Percentiles rank a stretch among this genome's conserved stretches.
phyloP scores from a whole-genome alignment of 2,797 vertebrate species.

The Ataeniobius toweri region DNA sequence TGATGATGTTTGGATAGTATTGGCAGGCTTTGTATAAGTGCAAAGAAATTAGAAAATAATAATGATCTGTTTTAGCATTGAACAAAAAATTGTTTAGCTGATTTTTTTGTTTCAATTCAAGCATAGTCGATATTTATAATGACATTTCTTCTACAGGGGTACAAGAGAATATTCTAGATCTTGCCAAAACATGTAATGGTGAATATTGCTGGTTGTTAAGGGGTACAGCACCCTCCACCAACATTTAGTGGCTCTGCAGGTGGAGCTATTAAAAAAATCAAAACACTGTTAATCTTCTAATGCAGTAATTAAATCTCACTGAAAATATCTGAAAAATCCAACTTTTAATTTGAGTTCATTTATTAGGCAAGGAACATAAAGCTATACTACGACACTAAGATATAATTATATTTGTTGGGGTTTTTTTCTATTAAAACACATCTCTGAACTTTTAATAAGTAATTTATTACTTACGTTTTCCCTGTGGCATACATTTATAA shows the following conservation, averaged over 20 bases:
- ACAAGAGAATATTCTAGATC: not conserved
- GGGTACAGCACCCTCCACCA: too few species aligned
- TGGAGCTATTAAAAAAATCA: not conserved
- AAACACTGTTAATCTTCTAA: not conserved
- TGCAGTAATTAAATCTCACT: not conserved
- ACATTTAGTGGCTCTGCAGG: not conserved
- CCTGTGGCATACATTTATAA: not conserved
- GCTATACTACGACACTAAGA: too few species aligned
- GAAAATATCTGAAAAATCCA: not conserved
- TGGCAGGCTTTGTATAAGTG: not conserved
- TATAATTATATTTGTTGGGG: too few species aligned
- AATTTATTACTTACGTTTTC: not conserved
- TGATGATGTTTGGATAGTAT: constrained; percentile 4
- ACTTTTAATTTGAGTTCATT: too few species aligned
- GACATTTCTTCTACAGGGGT: not conserved
- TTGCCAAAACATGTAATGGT: not conserved
- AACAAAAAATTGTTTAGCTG: not conserved
- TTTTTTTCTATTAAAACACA: too few species aligned
- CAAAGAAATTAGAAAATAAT: constrained; percentile 8
- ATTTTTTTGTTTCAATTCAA: not conserved
- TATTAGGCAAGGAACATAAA: too few species aligned
- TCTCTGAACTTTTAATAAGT: not conserved
- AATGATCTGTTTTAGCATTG: not conserved
- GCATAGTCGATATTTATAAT: not conserved
- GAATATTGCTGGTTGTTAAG: not conserved